Conservation (phyloP, 2,113 vertebrate genomes). For the Archocentrus centrarchus region DNA sequence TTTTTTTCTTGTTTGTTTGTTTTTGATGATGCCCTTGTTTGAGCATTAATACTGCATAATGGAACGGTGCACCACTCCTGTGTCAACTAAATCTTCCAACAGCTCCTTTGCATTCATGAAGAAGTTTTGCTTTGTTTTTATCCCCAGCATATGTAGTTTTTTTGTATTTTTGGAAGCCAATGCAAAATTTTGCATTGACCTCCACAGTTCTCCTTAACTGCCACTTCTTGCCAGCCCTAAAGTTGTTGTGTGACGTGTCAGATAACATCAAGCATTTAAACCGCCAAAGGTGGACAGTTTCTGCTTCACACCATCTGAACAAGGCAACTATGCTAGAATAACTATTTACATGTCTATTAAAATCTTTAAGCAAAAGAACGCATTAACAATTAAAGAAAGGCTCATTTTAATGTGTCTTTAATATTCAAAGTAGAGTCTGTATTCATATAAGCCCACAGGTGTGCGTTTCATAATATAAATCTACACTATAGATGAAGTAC, state of each 20-base stretch:
- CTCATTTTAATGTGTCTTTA: not conserved
- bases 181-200: not conserved
- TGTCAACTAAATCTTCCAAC: no score
- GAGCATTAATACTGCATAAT: no score
- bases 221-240: not conserved
- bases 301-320: not conserved
- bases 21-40: no score
- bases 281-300: not conserved
- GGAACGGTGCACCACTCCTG: no score
- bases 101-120: no score
- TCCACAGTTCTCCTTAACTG: constrained; percentile 6
- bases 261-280: not conserved
- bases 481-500: no score
- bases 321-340: not conserved
- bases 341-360: not conserved
- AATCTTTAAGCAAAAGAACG: not conserved
- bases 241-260: constrained; percentile 1
- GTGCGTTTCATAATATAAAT: no score
- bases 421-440: not conserved
- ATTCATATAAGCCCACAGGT: not conserved
- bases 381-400: not conserved
- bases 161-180: no score
- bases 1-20: no score
- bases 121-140: not conserved
- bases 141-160: not conserved